phyloP scores from a whole-genome alignment of 2,113 vertebrate species.

The Tachycineta bicolor region DNA sequence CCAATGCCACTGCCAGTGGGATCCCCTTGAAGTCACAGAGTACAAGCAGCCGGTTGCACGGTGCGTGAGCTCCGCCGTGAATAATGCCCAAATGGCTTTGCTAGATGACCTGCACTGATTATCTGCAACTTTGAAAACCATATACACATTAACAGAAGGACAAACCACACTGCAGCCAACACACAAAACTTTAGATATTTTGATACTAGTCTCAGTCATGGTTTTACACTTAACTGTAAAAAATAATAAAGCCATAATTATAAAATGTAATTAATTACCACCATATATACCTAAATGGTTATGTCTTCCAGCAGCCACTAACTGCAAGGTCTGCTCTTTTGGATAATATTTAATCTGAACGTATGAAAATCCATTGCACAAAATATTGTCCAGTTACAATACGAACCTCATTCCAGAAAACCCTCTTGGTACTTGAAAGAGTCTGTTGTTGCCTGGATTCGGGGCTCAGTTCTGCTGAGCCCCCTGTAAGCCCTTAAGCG shows the following conservation, averaged over 20 bases:
- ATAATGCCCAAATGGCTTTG: neutral
- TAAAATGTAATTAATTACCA: neutral
- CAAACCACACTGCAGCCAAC: neutral
- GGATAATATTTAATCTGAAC: conserved; percentile 9
- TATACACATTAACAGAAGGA: neutral
- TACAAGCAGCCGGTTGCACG: fast-evolving
- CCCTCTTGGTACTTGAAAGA: conserved; percentile 4
- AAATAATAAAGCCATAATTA: neutral
- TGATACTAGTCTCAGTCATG: neutral
- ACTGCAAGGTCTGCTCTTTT: neutral
- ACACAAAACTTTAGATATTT: neutral
- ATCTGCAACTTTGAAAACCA: neutral
- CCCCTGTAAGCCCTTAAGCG: neutral
- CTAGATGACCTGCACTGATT: neutral
- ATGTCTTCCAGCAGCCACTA: conserved; percentile 14
- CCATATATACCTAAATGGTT: neutral
- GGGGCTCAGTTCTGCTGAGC: neutral
- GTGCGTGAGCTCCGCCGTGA: fast-evolving
- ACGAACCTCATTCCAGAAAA: conserved; percentile 63
- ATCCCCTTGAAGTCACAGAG: neutral
- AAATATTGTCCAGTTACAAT: neutral
- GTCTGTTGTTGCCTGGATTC: conserved; percentile 1
- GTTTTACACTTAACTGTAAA: neutral
- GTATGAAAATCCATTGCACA: conserved; percentile 16
- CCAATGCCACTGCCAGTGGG: fast-evolving